A percentile compares a stretch with the other conserved stretches of the same genome.
phyloP scores from a whole-genome alignment of 2,113 vertebrate species.

The Ammodramus savannarum region DNA sequence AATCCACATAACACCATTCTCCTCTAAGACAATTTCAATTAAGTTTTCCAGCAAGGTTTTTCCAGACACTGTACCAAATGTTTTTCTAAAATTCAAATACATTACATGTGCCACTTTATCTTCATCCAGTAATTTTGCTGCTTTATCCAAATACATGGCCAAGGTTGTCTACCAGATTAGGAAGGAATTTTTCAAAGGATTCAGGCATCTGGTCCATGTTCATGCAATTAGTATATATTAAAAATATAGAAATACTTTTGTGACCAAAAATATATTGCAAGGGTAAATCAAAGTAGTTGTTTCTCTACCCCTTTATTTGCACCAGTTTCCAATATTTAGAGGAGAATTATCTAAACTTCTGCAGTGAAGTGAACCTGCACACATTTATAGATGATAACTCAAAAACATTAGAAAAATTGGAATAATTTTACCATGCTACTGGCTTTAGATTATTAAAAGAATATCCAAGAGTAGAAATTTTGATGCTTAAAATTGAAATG shows the following conservation, averaged over 20 bases:
- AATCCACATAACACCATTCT: not conserved
- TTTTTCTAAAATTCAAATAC: constrained; percentile 11
- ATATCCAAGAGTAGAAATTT: not conserved
- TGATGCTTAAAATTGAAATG: not conserved
- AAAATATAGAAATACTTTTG: not conserved
- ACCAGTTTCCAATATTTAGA: not conserved
- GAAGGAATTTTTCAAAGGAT: not conserved
- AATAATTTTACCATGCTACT: not conserved
- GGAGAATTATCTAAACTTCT: not conserved
- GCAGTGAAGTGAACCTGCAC: not conserved
- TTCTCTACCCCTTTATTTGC: not conserved
- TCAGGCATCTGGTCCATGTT: not conserved
- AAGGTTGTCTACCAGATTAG: not conserved
- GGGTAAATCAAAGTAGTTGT: not conserved
- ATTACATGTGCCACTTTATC: not conserved
- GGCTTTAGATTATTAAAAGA: not conserved
- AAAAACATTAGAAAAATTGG: not conserved
- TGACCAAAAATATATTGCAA: not conserved
- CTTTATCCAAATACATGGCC: not conserved
- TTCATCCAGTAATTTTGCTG: not conserved
- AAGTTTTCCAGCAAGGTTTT: constrained; percentile 25
- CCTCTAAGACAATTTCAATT: not conserved
- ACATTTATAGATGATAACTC: not conserved
- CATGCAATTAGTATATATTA: not conserved
- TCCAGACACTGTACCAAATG: not conserved